These are phyloP conservation scores for Ceratina calcarata DNA, from an alignment of 1,140 invertebrate genomes.

Conservation along the genomic window DNA sequence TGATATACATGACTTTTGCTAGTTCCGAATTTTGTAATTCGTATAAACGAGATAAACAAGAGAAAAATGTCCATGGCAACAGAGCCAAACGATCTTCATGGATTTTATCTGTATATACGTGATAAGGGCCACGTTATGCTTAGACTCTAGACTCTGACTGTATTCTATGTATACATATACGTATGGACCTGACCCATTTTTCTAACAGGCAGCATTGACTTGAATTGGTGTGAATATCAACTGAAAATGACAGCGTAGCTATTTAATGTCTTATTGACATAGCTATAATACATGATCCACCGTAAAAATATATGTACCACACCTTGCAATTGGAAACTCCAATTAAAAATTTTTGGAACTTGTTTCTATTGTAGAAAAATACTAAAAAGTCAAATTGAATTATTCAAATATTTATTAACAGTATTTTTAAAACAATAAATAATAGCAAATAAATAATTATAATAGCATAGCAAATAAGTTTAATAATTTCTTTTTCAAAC, in stretches of 20 bases:
- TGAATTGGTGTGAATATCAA: neutral
- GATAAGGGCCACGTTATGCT: conserved; percentile 33
- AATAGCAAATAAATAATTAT: too few relatives aligned
- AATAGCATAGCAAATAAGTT: too few relatives aligned
- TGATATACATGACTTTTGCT: neutral
- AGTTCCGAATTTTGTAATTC: neutral
- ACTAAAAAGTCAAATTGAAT: neutral
- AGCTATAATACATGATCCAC: neutral
- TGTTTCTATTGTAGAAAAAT: neutral
- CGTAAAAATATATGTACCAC: neutral
- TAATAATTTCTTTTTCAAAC: too few relatives aligned
- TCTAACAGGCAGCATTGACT: neutral
- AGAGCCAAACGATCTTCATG: neutral
- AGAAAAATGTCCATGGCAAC: neutral
- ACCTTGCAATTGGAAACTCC: neutral
- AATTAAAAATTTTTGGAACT: neutral
- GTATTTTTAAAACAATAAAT: too few relatives aligned
- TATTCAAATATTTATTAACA: too few relatives aligned
- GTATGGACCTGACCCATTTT: conserved; percentile 31
- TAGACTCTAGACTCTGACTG: neutral
- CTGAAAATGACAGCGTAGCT: conserved; percentile 3
- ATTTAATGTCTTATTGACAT: neutral
- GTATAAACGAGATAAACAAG: conserved; percentile 17
- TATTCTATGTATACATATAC: neutral
- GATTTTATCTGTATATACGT: conserved; percentile 35